Evolutionary conservation across 2,888 invertebrate genomes (phyloP), one percentile per base, ranked within the genome.

Genomic region (Leuctra nigra): DNA sequence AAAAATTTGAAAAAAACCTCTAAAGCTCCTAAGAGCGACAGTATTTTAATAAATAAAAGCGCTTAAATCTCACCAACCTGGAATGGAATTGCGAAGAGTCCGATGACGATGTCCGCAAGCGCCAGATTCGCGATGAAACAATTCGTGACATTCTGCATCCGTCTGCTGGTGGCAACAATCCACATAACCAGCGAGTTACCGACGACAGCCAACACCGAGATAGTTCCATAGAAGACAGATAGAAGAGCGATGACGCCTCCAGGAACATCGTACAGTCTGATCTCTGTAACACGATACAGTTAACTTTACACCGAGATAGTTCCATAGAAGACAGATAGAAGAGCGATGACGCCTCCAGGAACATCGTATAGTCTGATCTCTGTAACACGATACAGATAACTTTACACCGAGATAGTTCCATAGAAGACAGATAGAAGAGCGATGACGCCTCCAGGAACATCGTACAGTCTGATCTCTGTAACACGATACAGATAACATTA

Each of bases 111-210:
- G 69, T 92, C 91, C 20, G 91, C 90, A 62, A 88, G 74, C 1
- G 91, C 91, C 69, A 92, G 75, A 73, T 91, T 91, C 14, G 88
- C 86, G 48, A 91, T 90, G 72, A 88, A 91, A 72, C 86, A 86
- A 71, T 91, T 91, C 44, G 91, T 91, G 63, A 86, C 87, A 60
- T 86, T 89, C 65, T 87, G 82, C 89, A 90, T 89, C 61, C 85
- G 78, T 29, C 82, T 74, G 55, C 85, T 87, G 13, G 87, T 87
- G 35, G 83, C 81, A 22, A 91, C 87, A 56, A 91, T 84, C 83
- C 88, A 86, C 72, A 92, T 87, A 16, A 92, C 91, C n/a, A 90
- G 77, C 23, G 82, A 80, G 71, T 92, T 92, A 1, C 91, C 91
- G 6, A 87, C 79, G 36, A 92, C 85, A 0, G 91, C 87, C 63